Percentiles rank a stretch among this genome's conserved stretches.
These are phyloP conservation scores for Andrena flavipes DNA, from an alignment of 2,888 invertebrate species.

Conservation along the genomic window DNA sequence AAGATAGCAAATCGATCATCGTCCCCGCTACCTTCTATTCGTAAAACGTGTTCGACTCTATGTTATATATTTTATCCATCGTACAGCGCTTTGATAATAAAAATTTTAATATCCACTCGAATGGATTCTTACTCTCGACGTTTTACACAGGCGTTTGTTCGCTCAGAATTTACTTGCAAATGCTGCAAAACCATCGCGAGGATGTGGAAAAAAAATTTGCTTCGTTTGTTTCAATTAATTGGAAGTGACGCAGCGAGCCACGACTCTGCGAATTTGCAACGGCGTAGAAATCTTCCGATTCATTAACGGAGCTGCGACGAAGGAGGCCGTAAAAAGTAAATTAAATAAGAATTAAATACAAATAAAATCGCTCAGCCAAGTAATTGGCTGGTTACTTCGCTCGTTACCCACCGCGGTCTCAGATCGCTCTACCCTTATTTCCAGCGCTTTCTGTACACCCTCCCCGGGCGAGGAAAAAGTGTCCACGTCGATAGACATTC, in stretches of 20 bases:
- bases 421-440: constrained; percentile 69
- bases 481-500: constrained; percentile 77
- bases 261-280: constrained; percentile 66
- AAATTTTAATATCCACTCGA: too few relatives aligned
- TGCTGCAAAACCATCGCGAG: background rate
- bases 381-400: constrained; percentile 83
- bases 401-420: constrained; percentile 71
- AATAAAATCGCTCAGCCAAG: constrained; percentile 84
- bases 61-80: background rate
- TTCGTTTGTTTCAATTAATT: constrained; percentile 35
- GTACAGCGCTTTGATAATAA: too few relatives aligned
- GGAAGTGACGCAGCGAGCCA: constrained; percentile 20
- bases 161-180: background rate
- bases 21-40: constrained; percentile 14
- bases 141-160: background rate
- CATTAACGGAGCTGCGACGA: constrained; percentile 74
- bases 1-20: constrained; percentile 59
- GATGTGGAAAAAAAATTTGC: background rate
- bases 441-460: constrained; percentile 51
- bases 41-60: background rate
- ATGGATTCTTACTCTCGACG: background rate
- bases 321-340: constrained; percentile 83
- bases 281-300: constrained; percentile 78
- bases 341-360: constrained; percentile 85
- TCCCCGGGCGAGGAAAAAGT: constrained; percentile 70